phyloP scores from a whole-genome alignment of 2,888 invertebrate species.

The Eustalomyia histrio region DNA sequence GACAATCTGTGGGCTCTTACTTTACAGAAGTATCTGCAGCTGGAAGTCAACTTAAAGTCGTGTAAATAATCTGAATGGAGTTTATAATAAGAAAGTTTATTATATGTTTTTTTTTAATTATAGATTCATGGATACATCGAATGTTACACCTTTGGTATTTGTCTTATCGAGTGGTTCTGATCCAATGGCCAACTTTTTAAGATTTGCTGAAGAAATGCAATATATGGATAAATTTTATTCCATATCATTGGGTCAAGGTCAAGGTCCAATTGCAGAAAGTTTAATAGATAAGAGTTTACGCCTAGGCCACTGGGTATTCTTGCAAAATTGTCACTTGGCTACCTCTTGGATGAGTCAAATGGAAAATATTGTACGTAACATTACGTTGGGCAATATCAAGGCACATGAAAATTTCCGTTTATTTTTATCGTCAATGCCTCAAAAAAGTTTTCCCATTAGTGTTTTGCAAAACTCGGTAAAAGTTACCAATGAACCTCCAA shows the following conservation, averaged over 20 bases:
- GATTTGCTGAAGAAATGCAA: slow-evolving; percentile 89
- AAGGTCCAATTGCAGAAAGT: slow-evolving; percentile 92
- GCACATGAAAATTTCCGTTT: slow-evolving; percentile 88
- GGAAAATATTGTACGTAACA: slow-evolving; percentile 87
- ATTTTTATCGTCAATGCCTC: slow-evolving; percentile 94
- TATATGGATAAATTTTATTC: slow-evolving; percentile 85
- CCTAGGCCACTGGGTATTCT: slow-evolving; percentile 92
- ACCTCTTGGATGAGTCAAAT: slow-evolving; percentile 95
- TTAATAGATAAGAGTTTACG: slow-evolving; percentile 86
- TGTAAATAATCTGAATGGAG: slow-evolving; percentile 70
- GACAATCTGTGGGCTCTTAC: slow-evolving; percentile 86
- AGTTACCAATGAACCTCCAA: slow-evolving; percentile 96
- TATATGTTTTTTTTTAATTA: slow-evolving; percentile 54
- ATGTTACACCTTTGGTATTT: slow-evolving; percentile 89
- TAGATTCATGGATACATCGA: slow-evolving; percentile 86
- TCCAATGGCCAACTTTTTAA: slow-evolving; percentile 90
- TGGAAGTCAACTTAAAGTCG: slow-evolving; percentile 76
- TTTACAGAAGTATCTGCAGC: slow-evolving; percentile 92
- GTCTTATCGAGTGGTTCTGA: slow-evolving; percentile 94
- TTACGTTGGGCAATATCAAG: slow-evolving; percentile 84
- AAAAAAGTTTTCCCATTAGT: slow-evolving; percentile 91
- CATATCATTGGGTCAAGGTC: slow-evolving; percentile 93
- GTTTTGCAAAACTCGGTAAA: slow-evolving; percentile 96
- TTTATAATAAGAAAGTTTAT: not conserved
- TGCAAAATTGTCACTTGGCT: slow-evolving; percentile 96